A percentile compares a stretch with the other conserved stretches of the same genome.
Conservation (phyloP, 2,888 invertebrate species). For the Cremastinae sp. region DNA sequence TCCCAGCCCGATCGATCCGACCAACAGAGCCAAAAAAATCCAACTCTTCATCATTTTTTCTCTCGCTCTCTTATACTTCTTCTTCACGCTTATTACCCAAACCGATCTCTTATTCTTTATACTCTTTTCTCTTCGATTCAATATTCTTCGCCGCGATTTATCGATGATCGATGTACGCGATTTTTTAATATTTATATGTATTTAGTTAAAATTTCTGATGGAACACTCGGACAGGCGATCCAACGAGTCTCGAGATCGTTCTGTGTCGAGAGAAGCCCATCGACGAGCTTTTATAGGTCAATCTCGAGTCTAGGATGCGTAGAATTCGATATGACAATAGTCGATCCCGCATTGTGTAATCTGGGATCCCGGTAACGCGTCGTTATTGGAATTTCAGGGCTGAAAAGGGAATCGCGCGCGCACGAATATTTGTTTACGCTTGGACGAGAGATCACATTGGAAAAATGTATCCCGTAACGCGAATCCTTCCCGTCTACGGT, state of each 20-base stretch:
- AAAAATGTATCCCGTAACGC: conserved; percentile 58
- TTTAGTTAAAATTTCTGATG: not conserved
- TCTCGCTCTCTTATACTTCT: not conserved
- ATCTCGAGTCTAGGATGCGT: conserved; percentile 14
- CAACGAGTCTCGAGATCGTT: conserved; percentile 40
- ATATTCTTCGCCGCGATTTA: no score
- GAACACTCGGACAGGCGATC: conserved; percentile 11
- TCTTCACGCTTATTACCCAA: no score
- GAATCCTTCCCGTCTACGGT: conserved; percentile 55
- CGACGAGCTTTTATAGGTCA: conserved; percentile 50
- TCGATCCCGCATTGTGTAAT: not conserved
- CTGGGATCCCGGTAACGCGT: conserved; percentile 43
- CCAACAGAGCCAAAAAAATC: conserved; percentile 17
- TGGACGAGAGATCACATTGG: no score
- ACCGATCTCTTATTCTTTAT: no score
- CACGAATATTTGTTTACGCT: no score
- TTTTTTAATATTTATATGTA: no score
- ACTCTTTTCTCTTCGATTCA: not conserved
- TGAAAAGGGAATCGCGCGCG: no score
- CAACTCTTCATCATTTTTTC: conserved; percentile 40
- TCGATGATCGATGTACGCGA: no score
- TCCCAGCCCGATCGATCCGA: conserved; percentile 32
- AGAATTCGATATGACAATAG: not conserved
- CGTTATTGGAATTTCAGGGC: no score
- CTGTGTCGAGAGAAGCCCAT: conserved; percentile 29